These are phyloP conservation scores for Sakesphorus luctuosus DNA, from an alignment of 2,113 vertebrate genomes.

Conservation along the genomic window DNA sequence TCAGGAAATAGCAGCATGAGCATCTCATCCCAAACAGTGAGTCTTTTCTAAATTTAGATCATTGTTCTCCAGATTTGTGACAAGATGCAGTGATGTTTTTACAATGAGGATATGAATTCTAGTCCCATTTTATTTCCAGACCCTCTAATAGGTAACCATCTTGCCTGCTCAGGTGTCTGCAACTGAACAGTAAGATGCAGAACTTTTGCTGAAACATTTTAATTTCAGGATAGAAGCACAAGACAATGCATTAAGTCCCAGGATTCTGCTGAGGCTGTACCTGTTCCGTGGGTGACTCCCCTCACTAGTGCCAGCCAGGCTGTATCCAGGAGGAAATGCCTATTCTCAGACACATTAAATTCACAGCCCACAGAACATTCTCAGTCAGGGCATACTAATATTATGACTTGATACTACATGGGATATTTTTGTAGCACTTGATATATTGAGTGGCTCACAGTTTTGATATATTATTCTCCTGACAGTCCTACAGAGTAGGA, in stretches of 20 bases:
- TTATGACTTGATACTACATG: conserved; percentile 43
- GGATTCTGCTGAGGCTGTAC: not conserved
- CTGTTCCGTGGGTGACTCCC: not conserved
- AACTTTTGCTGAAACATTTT: not conserved
- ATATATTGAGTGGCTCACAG: not conserved
- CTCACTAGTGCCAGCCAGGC: not conserved
- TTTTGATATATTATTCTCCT: conserved; percentile 1
- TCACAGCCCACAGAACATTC: conserved; percentile 30
- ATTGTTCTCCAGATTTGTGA: not conserved
- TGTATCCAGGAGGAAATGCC: not conserved
- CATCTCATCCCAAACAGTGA: not conserved
- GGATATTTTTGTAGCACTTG: conserved; percentile 42
- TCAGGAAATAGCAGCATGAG: not conserved
- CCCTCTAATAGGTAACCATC: not conserved
- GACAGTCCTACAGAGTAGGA: not conserved
- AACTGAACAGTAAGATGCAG: not conserved
- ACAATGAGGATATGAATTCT: not conserved
- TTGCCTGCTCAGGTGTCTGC: not conserved
- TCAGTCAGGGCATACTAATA: conserved; percentile 20
- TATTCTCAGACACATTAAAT: not conserved
- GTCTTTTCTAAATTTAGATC: not conserved
- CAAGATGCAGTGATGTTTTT: not conserved
- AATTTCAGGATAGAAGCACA: not conserved
- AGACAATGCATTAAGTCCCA: not conserved
- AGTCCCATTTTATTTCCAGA: not conserved